Evolutionary conservation across 92 coral and sea anemone species (phyloP).

Genomic region (Virgularia gustaviana): DNA sequence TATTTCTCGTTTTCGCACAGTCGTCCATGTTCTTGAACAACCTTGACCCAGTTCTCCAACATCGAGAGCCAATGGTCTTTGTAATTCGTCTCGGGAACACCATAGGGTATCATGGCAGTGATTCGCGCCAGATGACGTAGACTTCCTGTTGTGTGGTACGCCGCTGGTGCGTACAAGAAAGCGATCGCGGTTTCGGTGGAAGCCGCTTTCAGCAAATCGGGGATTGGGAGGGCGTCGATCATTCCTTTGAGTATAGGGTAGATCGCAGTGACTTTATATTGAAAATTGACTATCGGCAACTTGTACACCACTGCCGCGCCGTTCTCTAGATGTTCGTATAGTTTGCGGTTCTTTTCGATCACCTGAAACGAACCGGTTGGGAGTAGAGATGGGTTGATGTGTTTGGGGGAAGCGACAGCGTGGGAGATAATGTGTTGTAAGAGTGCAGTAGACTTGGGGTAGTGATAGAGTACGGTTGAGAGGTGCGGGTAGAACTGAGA

Average conservation of each 20-base stretch:
- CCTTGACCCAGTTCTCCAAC: slow-evolving; percentile 82
- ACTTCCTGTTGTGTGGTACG: slow-evolving; percentile 74
- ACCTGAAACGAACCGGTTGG: no score
- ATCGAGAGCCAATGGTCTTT: slow-evolving; percentile 72
- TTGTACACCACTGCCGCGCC: no score
- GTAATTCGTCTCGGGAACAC: not conserved
- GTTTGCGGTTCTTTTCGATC: no score
- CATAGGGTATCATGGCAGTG: slow-evolving; percentile 48
- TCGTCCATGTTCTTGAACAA: slow-evolving; percentile 61
- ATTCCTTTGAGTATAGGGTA: not conserved
- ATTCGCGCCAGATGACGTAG: slow-evolving; percentile 67
- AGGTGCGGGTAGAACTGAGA: no score
- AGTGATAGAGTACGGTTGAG: no score
- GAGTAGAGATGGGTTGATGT: no score
- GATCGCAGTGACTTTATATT: not conserved
- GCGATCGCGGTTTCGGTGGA: slow-evolving; percentile 7
- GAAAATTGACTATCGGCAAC: not conserved
- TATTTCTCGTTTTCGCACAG: slow-evolving; percentile 15
- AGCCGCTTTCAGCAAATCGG: not conserved
- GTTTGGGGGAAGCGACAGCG: no score
- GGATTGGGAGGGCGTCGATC: not conserved
- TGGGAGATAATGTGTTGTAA: no score
- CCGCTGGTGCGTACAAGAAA: slow-evolving; percentile 31
- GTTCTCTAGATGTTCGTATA: not conserved
- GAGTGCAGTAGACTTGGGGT: no score